Conservation (phyloP, 2,888 invertebrate species). For the Caenorhabditis parvicauda region DNA sequence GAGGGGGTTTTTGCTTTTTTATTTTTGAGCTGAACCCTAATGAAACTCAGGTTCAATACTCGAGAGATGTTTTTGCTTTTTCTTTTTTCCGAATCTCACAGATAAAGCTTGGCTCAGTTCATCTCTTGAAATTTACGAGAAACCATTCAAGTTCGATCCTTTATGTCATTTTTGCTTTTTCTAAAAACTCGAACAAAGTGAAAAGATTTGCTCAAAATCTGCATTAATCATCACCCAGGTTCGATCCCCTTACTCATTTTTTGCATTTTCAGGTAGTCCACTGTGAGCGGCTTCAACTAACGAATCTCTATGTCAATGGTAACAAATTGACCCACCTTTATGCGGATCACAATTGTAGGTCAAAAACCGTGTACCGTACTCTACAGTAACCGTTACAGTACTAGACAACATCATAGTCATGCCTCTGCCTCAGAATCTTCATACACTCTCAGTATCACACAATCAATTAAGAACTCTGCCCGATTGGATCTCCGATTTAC, state of each 20-base stretch:
- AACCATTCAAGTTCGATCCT: too few species aligned
- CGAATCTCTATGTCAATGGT: slow-evolving; percentile 64
- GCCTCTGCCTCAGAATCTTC: slow-evolving; percentile 46
- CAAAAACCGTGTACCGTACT: not conserved
- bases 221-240: not conserved
- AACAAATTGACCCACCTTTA: slow-evolving; percentile 63
- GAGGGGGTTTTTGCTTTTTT: too few species aligned
- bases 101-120: too few species aligned
- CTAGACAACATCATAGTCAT: slow-evolving; percentile 49
- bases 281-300: slow-evolving; percentile 64
- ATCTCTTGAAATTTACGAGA: too few species aligned
- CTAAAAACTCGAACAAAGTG: not conserved
- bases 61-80: not conserved
- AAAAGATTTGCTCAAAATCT: not conserved
- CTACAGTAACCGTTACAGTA: slow-evolving; percentile 25
- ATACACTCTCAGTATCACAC: slow-evolving; percentile 37
- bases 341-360: slow-evolving; percentile 62
- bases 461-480: slow-evolving; percentile 44
- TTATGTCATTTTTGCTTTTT: too few species aligned
- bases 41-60: not conserved
- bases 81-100: too few species aligned
- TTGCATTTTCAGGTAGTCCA: slow-evolving; percentile 63
- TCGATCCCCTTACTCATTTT: not conserved
- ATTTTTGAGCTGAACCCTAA: not conserved
- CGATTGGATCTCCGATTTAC: slow-evolving; percentile 49